Conservation (phyloP, 2,888 invertebrate genomes). For the Morpho achilles region DNA sequence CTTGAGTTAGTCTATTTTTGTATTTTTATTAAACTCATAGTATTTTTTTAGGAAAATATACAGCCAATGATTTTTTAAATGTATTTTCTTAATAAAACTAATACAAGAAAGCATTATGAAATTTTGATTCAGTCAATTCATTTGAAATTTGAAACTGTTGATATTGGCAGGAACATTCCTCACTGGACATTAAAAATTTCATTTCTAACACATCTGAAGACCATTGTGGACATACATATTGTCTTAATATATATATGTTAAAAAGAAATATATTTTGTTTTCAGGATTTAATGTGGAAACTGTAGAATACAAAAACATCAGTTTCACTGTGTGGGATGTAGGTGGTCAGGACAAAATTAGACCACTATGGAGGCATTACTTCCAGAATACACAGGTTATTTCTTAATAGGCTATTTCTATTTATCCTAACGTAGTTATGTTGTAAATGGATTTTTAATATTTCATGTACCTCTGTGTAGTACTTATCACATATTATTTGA, state of each 20-base stretch:
- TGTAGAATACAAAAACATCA: constrained; percentile 99
- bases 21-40: too few relatives aligned
- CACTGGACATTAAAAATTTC: too few relatives aligned
- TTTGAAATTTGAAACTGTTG: constrained; percentile 1
- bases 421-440: too few relatives aligned
- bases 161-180: not conserved
- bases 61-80: too few relatives aligned
- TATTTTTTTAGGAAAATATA: too few relatives aligned
- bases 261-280: constrained; percentile 33
- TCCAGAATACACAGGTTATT: constrained; percentile 96
- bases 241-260: not conserved
- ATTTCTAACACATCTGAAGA: too few relatives aligned
- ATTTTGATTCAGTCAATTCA: not conserved
- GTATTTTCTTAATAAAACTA: too few relatives aligned
- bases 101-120: not conserved
- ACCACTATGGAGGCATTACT: constrained; percentile 98
- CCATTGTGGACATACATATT: not conserved
- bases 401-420: not conserved
- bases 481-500: too few relatives aligned
- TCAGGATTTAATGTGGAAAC: constrained; percentile 98
- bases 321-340: constrained; percentile 98
- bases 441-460: too few relatives aligned
- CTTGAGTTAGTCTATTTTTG: too few relatives aligned
- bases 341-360: constrained; percentile 99
- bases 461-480: too few relatives aligned